These are phyloP conservation scores for Samia ricini DNA, from an alignment of 1,140 invertebrate species.

Conservation along the genomic window DNA sequence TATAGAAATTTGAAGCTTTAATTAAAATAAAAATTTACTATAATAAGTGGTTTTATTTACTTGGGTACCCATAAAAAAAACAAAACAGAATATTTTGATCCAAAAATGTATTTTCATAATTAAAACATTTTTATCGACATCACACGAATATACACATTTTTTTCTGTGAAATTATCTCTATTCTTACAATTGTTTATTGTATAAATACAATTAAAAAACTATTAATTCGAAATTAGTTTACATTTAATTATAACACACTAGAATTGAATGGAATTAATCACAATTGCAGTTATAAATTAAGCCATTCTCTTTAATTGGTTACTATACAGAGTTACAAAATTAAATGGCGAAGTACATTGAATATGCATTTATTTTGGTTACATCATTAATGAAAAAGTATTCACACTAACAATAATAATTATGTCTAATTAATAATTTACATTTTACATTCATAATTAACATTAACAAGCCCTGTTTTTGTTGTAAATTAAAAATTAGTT, in stretches of 20 bases:
- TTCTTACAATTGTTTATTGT: background rate
- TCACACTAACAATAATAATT: background rate
- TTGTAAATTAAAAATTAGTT: background rate
- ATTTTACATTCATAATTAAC: slow-evolving; percentile 22
- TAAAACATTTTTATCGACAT: slow-evolving; percentile 65
- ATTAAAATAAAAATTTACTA: slow-evolving; percentile 35
- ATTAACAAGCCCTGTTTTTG: slow-evolving; percentile 37
- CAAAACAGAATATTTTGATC: slow-evolving; percentile 39
- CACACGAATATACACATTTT: slow-evolving; percentile 72
- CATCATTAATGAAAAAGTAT: background rate
- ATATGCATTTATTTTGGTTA: slow-evolving; percentile 6
- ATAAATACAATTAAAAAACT: slow-evolving; percentile 51
- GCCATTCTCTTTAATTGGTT: slow-evolving; percentile 4
- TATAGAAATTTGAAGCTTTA: slow-evolving; percentile 41
- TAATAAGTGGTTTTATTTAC: slow-evolving; percentile 21
- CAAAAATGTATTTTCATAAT: slow-evolving; percentile 70
- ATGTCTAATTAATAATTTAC: slow-evolving; percentile 31
- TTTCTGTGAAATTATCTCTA: slow-evolving; percentile 16
- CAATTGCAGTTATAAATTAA: slow-evolving; percentile 9
- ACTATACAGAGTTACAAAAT: background rate
- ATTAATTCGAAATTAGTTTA: slow-evolving; percentile 23
- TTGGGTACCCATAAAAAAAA: slow-evolving; percentile 18
- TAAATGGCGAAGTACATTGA: background rate
- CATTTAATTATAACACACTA: background rate
- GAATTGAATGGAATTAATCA: slow-evolving; percentile 1